Base-by-base conservation (phyloP, 2,797 vertebrate genomes). In the Etheostoma perlongum region DNA sequence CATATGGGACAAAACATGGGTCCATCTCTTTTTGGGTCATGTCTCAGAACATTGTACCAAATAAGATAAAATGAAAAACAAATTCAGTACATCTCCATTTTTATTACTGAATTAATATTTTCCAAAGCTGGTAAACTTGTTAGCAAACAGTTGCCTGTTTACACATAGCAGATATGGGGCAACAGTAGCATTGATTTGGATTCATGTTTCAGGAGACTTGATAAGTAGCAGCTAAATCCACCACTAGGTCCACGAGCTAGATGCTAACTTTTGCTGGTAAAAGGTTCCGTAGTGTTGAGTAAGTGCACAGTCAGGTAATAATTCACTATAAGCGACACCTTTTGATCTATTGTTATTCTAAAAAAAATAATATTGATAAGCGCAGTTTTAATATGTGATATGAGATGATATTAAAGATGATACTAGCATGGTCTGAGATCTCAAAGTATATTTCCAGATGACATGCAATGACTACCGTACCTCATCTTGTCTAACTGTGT, bases 261-360 rank as follows among this genome's bases (percentile, higher is more conserved):
- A 51, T 1, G 1, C 23, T 51, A 4, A 12, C 15, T 15, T 62
- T 16, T 18, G 2, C n/a, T 47, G 44, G 55, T 25, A 47, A 49
- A 18, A 12, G 13, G 21, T 40, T 65, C 4, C 0, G 3, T 8
- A 23, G 2, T 9, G n/a, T 25, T 19, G n/a, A 57, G 19, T 2
- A 55, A 27, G 9, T n/a, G 47, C 46, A 23, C 27, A 1, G 12
- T 12, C 21, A 27, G 40, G 21, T 40, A 5, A 59, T 27, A 44
- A n/a, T n/a, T 15, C 14, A 27, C 21, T 8, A 15, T 10, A 1
- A 58, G 10, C 0, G 0, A n/a, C 48, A 11, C 7, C 5, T 36
- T 44, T 61, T 14, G 2, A 46, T 52, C 1, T 67, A 0, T 18
- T 21, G 40, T 47, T 30, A 3, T 10, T 4, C n/a, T 11, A 30